Conservation (phyloP, 2,113 vertebrate species). For the Oostethus manadensis region DNA sequence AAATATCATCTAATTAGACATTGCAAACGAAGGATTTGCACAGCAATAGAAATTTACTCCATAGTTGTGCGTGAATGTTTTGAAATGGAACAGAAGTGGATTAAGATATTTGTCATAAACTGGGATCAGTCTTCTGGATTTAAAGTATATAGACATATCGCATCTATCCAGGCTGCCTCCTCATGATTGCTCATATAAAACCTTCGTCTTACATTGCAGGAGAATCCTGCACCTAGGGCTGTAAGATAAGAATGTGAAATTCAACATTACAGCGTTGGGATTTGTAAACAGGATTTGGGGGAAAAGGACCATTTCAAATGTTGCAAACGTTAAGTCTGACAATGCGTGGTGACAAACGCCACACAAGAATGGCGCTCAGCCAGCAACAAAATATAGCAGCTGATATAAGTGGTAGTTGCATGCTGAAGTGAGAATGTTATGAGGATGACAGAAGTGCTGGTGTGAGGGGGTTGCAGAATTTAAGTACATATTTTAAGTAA, state of each 20-base stretch:
- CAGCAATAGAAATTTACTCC: slow-evolving; percentile 20
- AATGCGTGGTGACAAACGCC: slow-evolving; percentile 12
- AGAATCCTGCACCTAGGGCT: slow-evolving; percentile 30
- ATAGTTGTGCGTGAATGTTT: slow-evolving; percentile 27
- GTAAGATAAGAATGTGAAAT: slow-evolving; percentile 51
- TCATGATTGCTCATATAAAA: slow-evolving; percentile 39
- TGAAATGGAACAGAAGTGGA: slow-evolving; percentile 25
- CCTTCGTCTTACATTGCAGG: slow-evolving; percentile 30
- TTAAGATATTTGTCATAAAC: slow-evolving; percentile 44
- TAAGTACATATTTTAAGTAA: neutral
- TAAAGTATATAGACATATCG: slow-evolving; percentile 52
- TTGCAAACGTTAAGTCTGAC: slow-evolving; percentile 32
- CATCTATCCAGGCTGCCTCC: slow-evolving; percentile 46
- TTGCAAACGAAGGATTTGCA: neutral
- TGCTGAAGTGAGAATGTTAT: slow-evolving; percentile 6
- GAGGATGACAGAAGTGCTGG: neutral
- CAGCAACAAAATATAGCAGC: slow-evolving; percentile 19
- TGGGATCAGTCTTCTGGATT: slow-evolving; percentile 51
- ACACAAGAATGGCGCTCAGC: slow-evolving; percentile 15
- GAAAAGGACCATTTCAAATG: slow-evolving; percentile 51
- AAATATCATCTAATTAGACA: neutral
- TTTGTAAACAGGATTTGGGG: slow-evolving; percentile 58
- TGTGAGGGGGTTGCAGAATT: neutral
- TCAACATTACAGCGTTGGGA: slow-evolving; percentile 55
- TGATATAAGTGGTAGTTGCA: slow-evolving; percentile 1